Evolutionary conservation across 2,888 invertebrate species (phyloP).

Genomic region (Ophioninae sp.): DNA sequence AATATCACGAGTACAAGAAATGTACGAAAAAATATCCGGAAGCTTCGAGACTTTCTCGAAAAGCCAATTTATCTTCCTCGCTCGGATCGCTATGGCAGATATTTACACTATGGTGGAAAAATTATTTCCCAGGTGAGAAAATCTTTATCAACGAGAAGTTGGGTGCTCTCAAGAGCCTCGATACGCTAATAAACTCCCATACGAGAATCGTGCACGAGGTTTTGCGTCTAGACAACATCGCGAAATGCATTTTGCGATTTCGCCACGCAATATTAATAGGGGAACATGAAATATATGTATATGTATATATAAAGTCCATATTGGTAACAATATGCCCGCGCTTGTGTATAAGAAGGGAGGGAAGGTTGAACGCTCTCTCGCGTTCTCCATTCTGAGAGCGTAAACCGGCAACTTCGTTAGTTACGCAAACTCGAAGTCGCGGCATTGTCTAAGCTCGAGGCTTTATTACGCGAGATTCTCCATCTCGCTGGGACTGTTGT

Average conservation of each 20-base stretch:
- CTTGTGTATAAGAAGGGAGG: neutral
- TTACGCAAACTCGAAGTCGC: constrained; percentile 69
- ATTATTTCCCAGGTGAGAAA: no score
- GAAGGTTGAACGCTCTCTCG: neutral
- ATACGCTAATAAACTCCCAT: constrained; percentile 42
- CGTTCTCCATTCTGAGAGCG: constrained; percentile 62
- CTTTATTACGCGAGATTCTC: constrained; percentile 65
- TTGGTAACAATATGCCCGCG: constrained; percentile 10
- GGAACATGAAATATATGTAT: neutral
- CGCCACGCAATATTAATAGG: neutral
- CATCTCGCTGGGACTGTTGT: constrained; percentile 25
- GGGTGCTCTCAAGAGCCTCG: neutral
- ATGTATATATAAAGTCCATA: neutral
- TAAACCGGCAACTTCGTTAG: constrained; percentile 69
- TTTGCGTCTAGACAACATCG: constrained; percentile 42
- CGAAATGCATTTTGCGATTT: constrained; percentile 35
- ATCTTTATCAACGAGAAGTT: no score
- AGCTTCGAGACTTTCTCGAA: no score
- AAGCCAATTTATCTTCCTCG: no score
- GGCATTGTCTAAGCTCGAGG: constrained; percentile 67
- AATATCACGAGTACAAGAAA: no score
- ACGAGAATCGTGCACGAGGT: constrained; percentile 2
- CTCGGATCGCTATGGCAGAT: no score
- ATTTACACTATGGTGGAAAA: no score
- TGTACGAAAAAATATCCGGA: no score